Conservation (phyloP, 2,797 vertebrate species). For the Peromyscus melanophrys region DNA sequence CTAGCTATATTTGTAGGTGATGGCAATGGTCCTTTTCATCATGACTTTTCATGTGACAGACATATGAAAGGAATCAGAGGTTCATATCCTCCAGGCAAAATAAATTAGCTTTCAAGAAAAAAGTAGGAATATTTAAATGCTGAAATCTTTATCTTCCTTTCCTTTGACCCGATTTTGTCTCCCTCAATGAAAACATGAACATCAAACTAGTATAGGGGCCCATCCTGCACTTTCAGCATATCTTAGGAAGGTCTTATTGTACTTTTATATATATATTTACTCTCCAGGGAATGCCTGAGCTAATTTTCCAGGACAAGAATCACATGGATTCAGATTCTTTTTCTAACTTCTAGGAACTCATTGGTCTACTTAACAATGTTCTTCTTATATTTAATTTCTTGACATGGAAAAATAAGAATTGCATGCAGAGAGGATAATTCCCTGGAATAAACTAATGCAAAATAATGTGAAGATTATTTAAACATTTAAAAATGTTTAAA, state of each 20-base stretch:
- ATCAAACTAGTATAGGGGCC: not conserved
- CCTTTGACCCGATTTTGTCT: conserved; percentile 63
- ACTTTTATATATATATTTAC: too few species aligned
- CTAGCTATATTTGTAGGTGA: not conserved
- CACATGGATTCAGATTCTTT: not conserved
- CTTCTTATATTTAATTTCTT: not conserved
- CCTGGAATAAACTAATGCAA: not conserved
- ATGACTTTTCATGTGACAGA: conserved; percentile 26
- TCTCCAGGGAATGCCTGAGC: not conserved
- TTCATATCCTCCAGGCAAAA: conserved; percentile 34
- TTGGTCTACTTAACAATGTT: not conserved
- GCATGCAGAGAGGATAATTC: not conserved
- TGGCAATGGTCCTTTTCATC: conserved; percentile 41
- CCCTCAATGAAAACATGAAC: conserved; percentile 45
- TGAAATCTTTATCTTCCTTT: conserved; percentile 54
- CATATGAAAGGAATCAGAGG: conserved; percentile 17
- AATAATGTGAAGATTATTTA: not conserved
- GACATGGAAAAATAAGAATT: conserved; percentile 22
- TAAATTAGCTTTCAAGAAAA: conserved; percentile 59
- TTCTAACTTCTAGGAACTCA: not conserved
- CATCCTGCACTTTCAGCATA: not conserved
- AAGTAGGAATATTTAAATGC: conserved; percentile 43
- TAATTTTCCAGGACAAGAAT: conserved; percentile 21
- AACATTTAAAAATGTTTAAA: not conserved
- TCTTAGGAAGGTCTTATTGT: not conserved